A percentile compares a stretch with the other conserved stretches of the same genome.
phyloP scores from a whole-genome alignment of 2,113 vertebrate species.

The Uropsilus gracilis region DNA sequence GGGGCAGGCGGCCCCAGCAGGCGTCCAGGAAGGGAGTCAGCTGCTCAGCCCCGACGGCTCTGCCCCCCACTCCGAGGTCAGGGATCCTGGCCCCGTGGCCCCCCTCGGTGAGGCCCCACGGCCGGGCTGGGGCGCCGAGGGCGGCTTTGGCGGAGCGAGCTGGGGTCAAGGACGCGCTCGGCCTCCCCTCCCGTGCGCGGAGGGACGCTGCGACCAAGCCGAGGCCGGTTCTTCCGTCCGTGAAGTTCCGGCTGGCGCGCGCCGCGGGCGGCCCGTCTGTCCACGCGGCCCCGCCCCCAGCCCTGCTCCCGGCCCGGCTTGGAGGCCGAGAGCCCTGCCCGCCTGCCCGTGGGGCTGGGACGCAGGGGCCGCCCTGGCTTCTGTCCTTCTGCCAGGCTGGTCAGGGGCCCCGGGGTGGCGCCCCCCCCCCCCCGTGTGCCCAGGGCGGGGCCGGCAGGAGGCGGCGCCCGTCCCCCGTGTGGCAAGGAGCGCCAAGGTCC shows the following conservation, averaged over 20 bases:
- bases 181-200: not conserved
- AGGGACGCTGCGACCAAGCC: not conserved
- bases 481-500: not conserved
- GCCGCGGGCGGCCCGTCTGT: not conserved
- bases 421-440: rapidly evolving
- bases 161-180: not conserved
- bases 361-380: not conserved
- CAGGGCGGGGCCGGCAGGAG: rapidly evolving
- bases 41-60: not conserved
- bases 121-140: rapidly evolving
- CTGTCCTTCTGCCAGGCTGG: not conserved
- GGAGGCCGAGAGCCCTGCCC: not conserved
- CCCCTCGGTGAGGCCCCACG: not conserved
- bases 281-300: no score
- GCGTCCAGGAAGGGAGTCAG: not conserved
- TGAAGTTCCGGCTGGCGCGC: no score
- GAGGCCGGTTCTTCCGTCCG: not conserved
- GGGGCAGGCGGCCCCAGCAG: not conserved
- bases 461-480: no score
- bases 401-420: not conserved
- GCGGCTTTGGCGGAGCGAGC: rapidly evolving
- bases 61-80: rapidly evolving
- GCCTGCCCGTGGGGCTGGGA: no score
- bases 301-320: not conserved
- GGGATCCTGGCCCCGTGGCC: not conserved